Base-by-base conservation (phyloP, 2,797 vertebrate genomes). In the Channallabes apus region DNA sequence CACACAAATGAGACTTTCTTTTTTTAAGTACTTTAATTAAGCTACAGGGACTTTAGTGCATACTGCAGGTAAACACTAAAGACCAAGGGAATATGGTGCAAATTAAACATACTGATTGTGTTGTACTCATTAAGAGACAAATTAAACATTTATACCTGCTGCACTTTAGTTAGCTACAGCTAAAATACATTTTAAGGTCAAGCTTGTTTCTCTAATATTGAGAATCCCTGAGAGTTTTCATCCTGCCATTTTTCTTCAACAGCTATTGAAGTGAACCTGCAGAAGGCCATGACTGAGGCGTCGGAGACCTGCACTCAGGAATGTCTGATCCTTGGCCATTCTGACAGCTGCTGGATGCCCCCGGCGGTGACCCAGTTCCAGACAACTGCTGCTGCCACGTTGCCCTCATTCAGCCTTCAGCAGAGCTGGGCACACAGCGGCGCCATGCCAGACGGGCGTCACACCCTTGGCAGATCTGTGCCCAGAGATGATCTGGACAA, bases 301-400 rank as follows among this genome's bases (percentile, higher is more conserved):
- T 99, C 97, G 0, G 97, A 99, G 93, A 99, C 97, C 94, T 99
- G 97, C 90, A 99, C 98, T 6, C 98, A 98, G 93, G 98, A 99
- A 94, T 99, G 97, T 90, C 95, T 99, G 90, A 97, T 98, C 94
- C 95, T 99, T 35, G 98, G 98, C 91, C 98, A 99, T 91, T 99
- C 97, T 3, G 98, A 99, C 95, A 97, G 96, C 95, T 99, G 98
- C 93, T 99, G 98, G 98, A 99, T 99, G 98, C 97, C 98, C 22
- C 96, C 96, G 51, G 94, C 96, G 0, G 89, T 99, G 95, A 94
- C 94, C 88, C 96, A 97, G 86, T 96, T 96, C 88, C 97, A 97
- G 90, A 91, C 95, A 91, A 88, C 93, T 93, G 85, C 91, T 89
- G 88, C 94, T 81, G 90, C 80, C 94, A 86, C 92, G 89, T 92